Percentiles rank a stretch among this genome's conserved stretches.
Conservation (phyloP, 2,113 vertebrate species). For the Halcyon senegalensis region DNA sequence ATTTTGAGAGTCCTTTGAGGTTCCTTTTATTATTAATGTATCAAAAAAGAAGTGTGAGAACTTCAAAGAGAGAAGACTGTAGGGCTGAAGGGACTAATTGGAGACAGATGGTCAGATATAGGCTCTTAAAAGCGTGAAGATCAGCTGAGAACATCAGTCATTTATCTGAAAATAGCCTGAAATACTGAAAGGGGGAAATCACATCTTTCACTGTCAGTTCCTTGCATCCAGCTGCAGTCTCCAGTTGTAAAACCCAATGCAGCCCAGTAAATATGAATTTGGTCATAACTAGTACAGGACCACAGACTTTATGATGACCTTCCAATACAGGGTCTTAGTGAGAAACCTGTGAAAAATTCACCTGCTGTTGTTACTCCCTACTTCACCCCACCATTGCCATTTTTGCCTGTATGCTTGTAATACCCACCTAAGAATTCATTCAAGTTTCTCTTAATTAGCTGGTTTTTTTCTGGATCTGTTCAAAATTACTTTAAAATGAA, state of each 20-base stretch:
- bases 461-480: background rate
- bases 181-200: background rate
- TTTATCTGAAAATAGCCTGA: background rate
- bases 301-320: background rate
- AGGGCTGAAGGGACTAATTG: background rate
- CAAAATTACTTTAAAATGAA: background rate
- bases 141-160: background rate
- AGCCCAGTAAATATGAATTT: background rate
- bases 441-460: background rate
- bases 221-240: background rate
- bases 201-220: background rate
- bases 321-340: background rate
- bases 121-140: conserved; percentile 11
- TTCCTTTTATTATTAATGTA: background rate
- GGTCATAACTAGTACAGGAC: background rate
- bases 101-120: conserved; percentile 1
- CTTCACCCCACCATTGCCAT: background rate
- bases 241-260: rapidly evolving
- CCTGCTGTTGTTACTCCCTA: background rate
- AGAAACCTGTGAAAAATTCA: background rate
- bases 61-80: background rate
- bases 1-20: background rate
- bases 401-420: background rate
- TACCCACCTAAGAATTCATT: background rate
- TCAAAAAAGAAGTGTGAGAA: background rate